Evolutionary conservation across 1,140 invertebrate genomes (phyloP).

Genomic region (Halesus radiatus): DNA sequence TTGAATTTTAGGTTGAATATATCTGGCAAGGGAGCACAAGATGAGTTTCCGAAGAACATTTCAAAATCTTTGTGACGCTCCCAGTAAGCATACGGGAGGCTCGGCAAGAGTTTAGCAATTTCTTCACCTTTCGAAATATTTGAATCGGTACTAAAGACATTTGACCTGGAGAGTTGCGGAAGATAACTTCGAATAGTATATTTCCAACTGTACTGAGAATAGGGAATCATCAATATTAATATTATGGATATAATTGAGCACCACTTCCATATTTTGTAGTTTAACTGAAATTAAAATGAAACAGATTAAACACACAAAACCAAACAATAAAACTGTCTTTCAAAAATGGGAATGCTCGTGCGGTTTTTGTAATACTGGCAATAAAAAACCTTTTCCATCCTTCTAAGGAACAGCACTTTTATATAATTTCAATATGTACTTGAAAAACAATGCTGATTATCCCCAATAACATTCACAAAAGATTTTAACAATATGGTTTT

Average conservation of each 20-base stretch:
- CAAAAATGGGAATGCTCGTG: too few relatives aligned
- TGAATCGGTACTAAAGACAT: not conserved
- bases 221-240: not conserved
- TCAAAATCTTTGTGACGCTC: conserved; percentile 81
- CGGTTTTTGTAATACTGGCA: too few relatives aligned
- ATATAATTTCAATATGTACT: too few relatives aligned
- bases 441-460: too few relatives aligned
- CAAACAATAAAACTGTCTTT: too few relatives aligned
- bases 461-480: too few relatives aligned
- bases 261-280: not conserved
- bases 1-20: conserved; percentile 92
- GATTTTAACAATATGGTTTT: too few relatives aligned
- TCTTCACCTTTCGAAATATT: conserved; percentile 71
- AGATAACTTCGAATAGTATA: too few relatives aligned
- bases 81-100: conserved; percentile 87
- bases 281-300: not conserved
- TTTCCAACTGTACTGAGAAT: not conserved
- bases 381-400: too few relatives aligned
- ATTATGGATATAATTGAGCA: not conserved
- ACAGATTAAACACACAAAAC: too few relatives aligned
- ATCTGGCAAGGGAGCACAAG: conserved; percentile 85
- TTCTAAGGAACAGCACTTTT: too few relatives aligned
- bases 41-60: conserved; percentile 80
- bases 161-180: not conserved
- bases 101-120: conserved; percentile 82